Percentiles rank a stretch among this genome's conserved stretches.
Evolutionary conservation across 1,140 invertebrate species (phyloP).

Genomic region (Solenopsis fugax): DNA sequence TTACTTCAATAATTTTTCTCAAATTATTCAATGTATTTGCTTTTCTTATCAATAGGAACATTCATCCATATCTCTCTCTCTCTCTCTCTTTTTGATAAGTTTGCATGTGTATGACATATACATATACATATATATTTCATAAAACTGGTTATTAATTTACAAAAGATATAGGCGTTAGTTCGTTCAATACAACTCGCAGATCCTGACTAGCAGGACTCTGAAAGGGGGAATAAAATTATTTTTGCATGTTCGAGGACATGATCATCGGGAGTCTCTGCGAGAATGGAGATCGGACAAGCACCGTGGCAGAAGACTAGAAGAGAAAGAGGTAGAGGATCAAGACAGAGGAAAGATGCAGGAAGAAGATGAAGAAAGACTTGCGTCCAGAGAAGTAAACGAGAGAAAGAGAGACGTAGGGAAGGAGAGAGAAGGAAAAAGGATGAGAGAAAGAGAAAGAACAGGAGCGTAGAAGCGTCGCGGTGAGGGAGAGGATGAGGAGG

Average conservation of each 20-base stretch:
- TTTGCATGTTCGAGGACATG: conserved; percentile 28
- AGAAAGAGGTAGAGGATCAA: conserved; percentile 45
- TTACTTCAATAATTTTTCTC: background rate
- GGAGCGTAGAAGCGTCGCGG: conserved; percentile 61
- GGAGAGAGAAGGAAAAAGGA: conserved; percentile 45
- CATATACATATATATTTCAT: background rate
- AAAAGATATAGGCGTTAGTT: background rate
- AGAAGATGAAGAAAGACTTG: conserved; percentile 42
- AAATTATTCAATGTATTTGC: background rate
- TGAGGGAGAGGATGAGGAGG: conserved; percentile 76
- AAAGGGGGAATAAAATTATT: conserved; percentile 17
- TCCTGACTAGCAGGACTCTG: background rate
- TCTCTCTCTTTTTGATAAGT: background rate
- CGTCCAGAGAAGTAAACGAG: conserved; percentile 2
- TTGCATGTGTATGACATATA: background rate
- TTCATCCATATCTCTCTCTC: background rate
- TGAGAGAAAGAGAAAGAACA: conserved; percentile 49
- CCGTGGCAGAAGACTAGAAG: background rate
- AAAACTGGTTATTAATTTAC: background rate
- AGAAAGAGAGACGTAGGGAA: conserved; percentile 57
- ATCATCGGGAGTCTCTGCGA: background rate
- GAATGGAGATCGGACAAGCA: conserved; percentile 46
- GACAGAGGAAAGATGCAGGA: conserved; percentile 40
- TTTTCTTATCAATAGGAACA: background rate
- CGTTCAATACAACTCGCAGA: background rate